phyloP scores from a whole-genome alignment of 2,888 invertebrate species.

The Lissocephala sabroskyi region DNA sequence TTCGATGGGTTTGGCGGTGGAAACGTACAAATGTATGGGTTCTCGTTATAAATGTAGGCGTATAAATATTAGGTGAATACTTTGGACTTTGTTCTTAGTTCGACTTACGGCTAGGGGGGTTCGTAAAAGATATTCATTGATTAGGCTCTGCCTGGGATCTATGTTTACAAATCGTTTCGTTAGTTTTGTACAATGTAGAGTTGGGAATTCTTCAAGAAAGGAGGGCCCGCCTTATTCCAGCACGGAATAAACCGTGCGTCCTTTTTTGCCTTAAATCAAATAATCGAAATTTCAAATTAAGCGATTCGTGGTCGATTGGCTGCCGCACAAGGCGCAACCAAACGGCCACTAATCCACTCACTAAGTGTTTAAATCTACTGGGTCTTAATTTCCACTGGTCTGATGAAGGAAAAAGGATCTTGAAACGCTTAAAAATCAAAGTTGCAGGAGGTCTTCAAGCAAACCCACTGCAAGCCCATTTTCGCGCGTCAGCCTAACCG shows the following conservation, averaged over 20 bases:
- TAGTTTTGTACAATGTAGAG: conserved; percentile 1
- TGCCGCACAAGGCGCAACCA: no score
- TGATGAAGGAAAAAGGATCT: conserved; percentile 25
- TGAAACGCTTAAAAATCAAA: no score
- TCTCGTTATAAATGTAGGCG: conserved; percentile 19
- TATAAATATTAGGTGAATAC: conserved; percentile 58
- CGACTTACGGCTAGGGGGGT: conserved; percentile 32
- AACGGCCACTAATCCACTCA: no score
- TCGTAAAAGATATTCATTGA: conserved; percentile 26
- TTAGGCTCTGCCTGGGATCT: conserved; percentile 56
- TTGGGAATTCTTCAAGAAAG: no score
- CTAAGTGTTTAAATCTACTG: background rate
- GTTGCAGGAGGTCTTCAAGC: no score
- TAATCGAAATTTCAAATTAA: no score
- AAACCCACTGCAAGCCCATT: no score
- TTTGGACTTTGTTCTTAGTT: conserved; percentile 51
- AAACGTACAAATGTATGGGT: conserved; percentile 12
- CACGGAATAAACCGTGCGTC: no score
- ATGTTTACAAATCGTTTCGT: no score
- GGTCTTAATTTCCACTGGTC: conserved; percentile 39
- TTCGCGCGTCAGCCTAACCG: no score
- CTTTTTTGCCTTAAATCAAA: no score
- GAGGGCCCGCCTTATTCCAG: no score
- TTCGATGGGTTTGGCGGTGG: conserved; percentile 3
- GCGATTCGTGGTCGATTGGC: background rate